phyloP scores from a whole-genome alignment of 2,797 vertebrate species.

The Pteronotus mesoamericanus region DNA sequence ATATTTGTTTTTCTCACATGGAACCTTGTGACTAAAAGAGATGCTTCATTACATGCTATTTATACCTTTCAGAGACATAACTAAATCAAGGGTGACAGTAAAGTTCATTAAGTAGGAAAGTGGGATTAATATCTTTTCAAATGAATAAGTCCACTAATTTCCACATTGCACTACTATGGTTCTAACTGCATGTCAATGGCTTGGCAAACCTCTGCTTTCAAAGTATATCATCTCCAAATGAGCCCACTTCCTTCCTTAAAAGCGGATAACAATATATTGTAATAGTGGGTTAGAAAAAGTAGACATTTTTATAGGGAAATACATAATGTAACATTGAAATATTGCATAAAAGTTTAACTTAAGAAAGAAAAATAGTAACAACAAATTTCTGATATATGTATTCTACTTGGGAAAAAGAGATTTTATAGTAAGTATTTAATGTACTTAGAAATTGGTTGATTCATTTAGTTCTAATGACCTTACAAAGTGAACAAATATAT shows the following conservation, averaged over 20 bases:
- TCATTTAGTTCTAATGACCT: slow-evolving; percentile 7
- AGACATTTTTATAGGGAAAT: slow-evolving; percentile 8
- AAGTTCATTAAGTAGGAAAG: slow-evolving; percentile 51
- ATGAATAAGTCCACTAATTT: slow-evolving; percentile 30
- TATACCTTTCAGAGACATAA: slow-evolving; percentile 9
- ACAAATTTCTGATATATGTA: background rate
- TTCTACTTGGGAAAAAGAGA: slow-evolving; percentile 17
- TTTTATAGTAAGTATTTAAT: slow-evolving; percentile 23
- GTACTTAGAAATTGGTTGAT: background rate
- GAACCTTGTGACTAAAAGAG: background rate
- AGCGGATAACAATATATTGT: background rate
- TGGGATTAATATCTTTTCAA: slow-evolving; percentile 40
- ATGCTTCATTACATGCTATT: slow-evolving; percentile 12
- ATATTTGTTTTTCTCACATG: slow-evolving; percentile 42
- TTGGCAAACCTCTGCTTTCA: slow-evolving; percentile 45
- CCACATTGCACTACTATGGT: background rate
- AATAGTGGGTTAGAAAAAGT: background rate
- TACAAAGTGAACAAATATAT: slow-evolving; percentile 3
- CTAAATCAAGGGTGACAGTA: slow-evolving; percentile 51
- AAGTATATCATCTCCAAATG: background rate
- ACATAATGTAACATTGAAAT: slow-evolving; percentile 10
- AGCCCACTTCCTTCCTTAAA: slow-evolving; percentile 32
- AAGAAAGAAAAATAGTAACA: slow-evolving; percentile 9
- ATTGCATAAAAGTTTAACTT: slow-evolving; percentile 10
- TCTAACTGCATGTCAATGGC: background rate